Conservation (phyloP, 2,888 invertebrate genomes). For the Agrotis ipsilon region DNA sequence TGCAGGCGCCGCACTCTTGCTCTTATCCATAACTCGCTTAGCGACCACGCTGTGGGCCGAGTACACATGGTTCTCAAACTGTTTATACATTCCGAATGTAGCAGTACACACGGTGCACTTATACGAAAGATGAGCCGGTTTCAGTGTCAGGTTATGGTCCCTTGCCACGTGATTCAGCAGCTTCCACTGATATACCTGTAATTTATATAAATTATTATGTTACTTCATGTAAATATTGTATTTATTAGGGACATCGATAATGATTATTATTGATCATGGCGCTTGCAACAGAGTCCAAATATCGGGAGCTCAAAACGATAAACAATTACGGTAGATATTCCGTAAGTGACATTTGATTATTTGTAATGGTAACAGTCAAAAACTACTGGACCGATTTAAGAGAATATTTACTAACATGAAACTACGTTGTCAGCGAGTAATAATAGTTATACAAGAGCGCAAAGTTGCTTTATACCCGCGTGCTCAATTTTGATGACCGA, state of each 20-base stretch:
- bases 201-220: conserved; percentile 43
- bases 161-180: conserved; percentile 97
- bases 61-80: conserved; percentile 98
- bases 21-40: conserved; percentile 91
- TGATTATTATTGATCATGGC: background rate
- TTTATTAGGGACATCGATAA: background rate
- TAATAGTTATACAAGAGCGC: too few species aligned
- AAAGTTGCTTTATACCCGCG: too few species aligned
- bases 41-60: conserved; percentile 98
- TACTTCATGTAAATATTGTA: background rate
- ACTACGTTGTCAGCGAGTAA: too few species aligned
- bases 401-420: too few species aligned
- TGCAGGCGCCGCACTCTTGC: conserved; percentile 74
- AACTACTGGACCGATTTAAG: too few species aligned
- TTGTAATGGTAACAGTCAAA: too few species aligned
- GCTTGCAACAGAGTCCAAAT: too few species aligned
- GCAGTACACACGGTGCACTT: conserved; percentile 99
- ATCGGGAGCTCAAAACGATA: too few species aligned
- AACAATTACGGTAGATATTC: too few species aligned
- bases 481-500: too few species aligned
- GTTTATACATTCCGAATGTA: conserved; percentile 98
- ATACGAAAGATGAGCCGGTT: conserved; percentile 98
- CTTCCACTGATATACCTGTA: conserved; percentile 98
- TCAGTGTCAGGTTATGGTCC: conserved; percentile 97
- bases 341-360: too few species aligned